phyloP scores from a whole-genome alignment of 2,888 invertebrate genomes.

The Caenorhabditis imperialis region DNA sequence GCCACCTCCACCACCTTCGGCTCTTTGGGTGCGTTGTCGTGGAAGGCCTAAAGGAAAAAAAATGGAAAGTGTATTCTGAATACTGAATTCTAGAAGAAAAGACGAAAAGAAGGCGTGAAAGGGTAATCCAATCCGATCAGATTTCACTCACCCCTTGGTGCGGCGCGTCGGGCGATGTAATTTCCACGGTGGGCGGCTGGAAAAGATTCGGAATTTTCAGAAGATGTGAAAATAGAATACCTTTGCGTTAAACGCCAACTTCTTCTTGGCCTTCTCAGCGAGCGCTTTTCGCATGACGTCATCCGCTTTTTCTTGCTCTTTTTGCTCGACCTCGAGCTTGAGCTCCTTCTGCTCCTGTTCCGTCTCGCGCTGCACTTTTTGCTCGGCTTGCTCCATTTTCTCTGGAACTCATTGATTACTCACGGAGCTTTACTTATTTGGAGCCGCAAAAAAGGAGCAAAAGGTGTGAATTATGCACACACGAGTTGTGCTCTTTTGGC shows the following conservation, averaged over 20 bases:
- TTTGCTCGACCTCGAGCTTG: constrained; percentile 12
- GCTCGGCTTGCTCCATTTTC: constrained; percentile 52
- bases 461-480: too few species aligned
- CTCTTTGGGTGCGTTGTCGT: constrained; percentile 43
- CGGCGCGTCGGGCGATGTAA: constrained; percentile 57
- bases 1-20: constrained; percentile 35
- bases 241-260: constrained; percentile 52
- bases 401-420: constrained; percentile 23
- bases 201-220: constrained; percentile 5
- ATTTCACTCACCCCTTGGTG: constrained; percentile 55
- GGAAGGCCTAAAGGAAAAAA: constrained; percentile 44
- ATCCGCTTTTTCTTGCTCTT: constrained; percentile 28
- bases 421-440: too few species aligned
- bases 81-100: constrained; percentile 1
- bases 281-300: neutral
- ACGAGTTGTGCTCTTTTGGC: too few species aligned
- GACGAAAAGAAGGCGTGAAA: constrained; percentile 9
- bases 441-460: too few species aligned
- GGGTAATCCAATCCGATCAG: constrained; percentile 40
- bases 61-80: constrained; percentile 4
- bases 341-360: constrained; percentile 13
- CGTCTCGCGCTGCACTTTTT: constrained; percentile 21
- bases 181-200: constrained; percentile 57
- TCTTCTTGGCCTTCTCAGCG: constrained; percentile 30
- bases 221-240: neutral